Evolutionary conservation across 1,140 invertebrate genomes (phyloP), one percentile per base, ranked within the genome.

Genomic region (Drosophila repletoides): DNA sequence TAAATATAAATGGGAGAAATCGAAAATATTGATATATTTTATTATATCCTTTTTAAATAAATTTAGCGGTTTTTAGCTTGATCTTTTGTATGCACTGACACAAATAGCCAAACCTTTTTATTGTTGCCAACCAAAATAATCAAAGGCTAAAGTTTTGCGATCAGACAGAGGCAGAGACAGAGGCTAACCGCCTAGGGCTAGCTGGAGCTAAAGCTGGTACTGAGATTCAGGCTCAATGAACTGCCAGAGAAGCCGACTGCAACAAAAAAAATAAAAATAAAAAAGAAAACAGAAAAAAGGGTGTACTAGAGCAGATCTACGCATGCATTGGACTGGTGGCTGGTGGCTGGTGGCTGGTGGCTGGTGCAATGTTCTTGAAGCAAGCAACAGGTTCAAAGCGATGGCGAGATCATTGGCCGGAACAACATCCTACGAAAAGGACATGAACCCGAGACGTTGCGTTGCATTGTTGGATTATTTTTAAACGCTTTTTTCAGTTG

Each of bases 371-470:
- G 17, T 14, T 21, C 10, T 33, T 33, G n/a, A 49, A 22, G 26
- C n/a, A n/a, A n/a, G 58, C 46, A 51, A 45, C 59, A 45, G 59
- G 59, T 63, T 63, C 29, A 48, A 53, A 6, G 21, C 24, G 15
- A 40, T 7, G 15, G 21, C 53, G 41, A 66, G 74, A 72, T 67
- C 73, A 77, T 61, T 76, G 72, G 51, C 72, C 61, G 34, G 63
- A 43, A 43, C 66, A 72, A 65, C 29, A 55, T 65, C 69, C 71
- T 49, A 53, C 38, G 46, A 26, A 76, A 76, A 76, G 72, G 72
- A 76, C 66, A 71, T 66, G 66, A 65, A 76, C 72, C 65, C 26
- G 19, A 24, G 15, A 10, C 15, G 3, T 49, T 10, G 4, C 40
- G 40, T 17, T 10, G 40, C 19, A 40, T 10, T 40, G 36, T 21